Evolutionary conservation across 35 echinoderm and acorn worm genomes (phyloP), one percentile per base, ranked within the genome.

Genomic region (Ptychodera flava): DNA sequence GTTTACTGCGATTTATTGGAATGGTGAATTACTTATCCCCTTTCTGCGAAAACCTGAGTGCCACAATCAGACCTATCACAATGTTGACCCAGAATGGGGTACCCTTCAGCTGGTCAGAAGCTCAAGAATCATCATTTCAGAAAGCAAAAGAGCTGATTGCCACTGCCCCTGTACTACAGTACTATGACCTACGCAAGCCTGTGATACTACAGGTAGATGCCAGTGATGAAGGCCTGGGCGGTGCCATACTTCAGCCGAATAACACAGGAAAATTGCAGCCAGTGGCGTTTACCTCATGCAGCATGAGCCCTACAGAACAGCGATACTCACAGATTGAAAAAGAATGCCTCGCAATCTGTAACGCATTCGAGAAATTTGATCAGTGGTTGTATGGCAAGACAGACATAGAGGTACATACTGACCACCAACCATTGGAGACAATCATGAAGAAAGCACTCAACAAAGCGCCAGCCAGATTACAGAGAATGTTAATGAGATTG

Each of bases 391-490:
- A 88, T 80, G 86, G 86, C 31, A 1, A 34, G 35, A 33, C 31
- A 31, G 78, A 80, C 6, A 88, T 78, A 80, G 86, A 33, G 22
- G 12, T 88, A 15, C 77, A 88, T 36, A 88, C 86, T n/a, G 86
- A 88, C 36, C 86, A 88, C 35, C 75, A 88, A 37, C 86, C 76
- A 22, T 78, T 88, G 15, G 38, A 80, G 15, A 88, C 86, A 1
- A 88, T 88, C 2, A 31, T 86, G 15, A 86, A 86, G 28, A 85
- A 85, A 85, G 34, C 83, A 38, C 29, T 85, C 1, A 31, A 88
- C 16, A 16, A 36, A 27, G 53, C 79, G 31, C 88, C 81, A 6
- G 88, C 88, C 33, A 81, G 88, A 16, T 34, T 90, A 1, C 88
- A 90, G 6, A 77, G 0, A 14, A 84, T 90, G 88, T 77, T 83